These are phyloP conservation scores for Numida meleagris DNA, from an alignment of 2,113 vertebrate species.

Conservation along the genomic window DNA sequence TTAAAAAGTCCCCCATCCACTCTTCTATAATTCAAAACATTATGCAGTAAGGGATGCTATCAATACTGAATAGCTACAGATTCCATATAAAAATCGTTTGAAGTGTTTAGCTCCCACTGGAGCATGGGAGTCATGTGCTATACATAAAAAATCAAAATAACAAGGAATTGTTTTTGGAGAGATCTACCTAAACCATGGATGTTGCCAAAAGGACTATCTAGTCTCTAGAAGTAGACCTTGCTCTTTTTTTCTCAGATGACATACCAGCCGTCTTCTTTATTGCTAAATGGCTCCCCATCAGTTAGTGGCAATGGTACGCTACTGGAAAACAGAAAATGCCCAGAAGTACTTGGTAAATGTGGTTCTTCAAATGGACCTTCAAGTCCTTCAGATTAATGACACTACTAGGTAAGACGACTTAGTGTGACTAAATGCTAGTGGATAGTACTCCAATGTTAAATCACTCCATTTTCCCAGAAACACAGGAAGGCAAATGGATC, in stretches of 20 bases:
- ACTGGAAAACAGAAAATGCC: background rate
- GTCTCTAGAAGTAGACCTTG: background rate
- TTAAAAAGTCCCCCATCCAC: background rate
- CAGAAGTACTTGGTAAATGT: background rate
- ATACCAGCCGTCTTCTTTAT: background rate
- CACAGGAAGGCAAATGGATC: background rate
- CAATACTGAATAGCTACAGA: background rate
- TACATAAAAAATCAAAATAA: background rate
- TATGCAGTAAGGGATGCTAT: background rate
- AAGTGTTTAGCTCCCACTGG: rapidly evolving
- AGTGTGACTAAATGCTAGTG: background rate
- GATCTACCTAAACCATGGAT: background rate
- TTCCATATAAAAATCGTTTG: background rate
- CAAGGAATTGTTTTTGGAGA: background rate
- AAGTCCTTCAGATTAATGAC: background rate
- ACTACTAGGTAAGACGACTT: background rate
- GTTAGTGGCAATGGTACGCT: background rate
- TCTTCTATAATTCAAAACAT: background rate
- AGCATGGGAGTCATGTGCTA: background rate
- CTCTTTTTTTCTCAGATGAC: background rate
- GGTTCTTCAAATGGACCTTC: background rate
- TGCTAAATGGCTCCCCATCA: background rate
- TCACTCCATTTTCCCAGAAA: background rate
- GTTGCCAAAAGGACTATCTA: background rate
- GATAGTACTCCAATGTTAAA: background rate